These are phyloP conservation scores for Liodrosophila aerea DNA, from an alignment of 2,888 invertebrate genomes.

Conservation along the genomic window DNA sequence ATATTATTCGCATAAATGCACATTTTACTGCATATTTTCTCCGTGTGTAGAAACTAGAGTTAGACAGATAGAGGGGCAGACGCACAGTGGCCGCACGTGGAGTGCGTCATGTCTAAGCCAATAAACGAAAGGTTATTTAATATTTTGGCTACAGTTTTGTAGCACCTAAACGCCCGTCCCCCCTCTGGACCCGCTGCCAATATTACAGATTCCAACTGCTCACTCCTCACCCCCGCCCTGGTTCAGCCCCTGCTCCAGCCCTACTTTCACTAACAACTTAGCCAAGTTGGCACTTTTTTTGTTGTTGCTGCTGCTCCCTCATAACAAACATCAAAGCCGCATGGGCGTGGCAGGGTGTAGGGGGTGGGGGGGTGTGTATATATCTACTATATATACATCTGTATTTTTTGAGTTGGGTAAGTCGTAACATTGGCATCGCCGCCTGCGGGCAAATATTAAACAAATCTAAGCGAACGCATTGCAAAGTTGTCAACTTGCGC, in stretches of 20 bases:
- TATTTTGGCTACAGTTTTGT: conserved; percentile 66
- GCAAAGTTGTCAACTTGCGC: conserved; percentile 74
- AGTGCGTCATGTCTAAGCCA: conserved; percentile 68
- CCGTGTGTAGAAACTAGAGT: background rate
- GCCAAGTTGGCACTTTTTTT: conserved; percentile 67
- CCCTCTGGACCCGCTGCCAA: background rate
- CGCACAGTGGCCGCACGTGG: conserved; percentile 39
- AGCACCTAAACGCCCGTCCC: conserved; percentile 8
- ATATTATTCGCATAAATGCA: too few species aligned
- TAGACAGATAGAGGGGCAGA: background rate
- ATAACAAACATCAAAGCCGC: conserved; percentile 60
- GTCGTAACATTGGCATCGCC: conserved; percentile 24
- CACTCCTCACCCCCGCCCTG: background rate
- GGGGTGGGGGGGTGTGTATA: background rate
- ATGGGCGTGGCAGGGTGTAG: conserved; percentile 56
- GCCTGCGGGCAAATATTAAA: conserved; percentile 72
- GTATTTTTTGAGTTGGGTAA: conserved; percentile 50
- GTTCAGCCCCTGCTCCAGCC: background rate
- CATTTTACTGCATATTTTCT: too few species aligned
- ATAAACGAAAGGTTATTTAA: conserved; percentile 77
- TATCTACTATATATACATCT: background rate
- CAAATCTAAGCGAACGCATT: conserved; percentile 75
- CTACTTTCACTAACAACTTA: conserved; percentile 48
- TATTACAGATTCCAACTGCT: background rate
- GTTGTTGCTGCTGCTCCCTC: conserved; percentile 6